Conservation (phyloP, 2,113 vertebrate species). For the Ophthalmolycus amberensis region DNA sequence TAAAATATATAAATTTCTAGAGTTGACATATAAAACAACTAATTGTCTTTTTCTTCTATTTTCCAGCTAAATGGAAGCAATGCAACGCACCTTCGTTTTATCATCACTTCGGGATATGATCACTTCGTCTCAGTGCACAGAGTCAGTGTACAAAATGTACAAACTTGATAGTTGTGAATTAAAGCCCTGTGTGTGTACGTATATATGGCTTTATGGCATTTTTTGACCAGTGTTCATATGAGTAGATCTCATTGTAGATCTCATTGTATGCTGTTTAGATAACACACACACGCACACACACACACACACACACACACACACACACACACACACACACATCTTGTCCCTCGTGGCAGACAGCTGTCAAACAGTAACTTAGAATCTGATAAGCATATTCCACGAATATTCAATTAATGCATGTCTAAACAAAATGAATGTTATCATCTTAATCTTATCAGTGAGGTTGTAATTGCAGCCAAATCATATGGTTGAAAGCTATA, state of each 20-base stretch:
- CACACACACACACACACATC: conserved; percentile 4
- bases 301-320: not conserved
- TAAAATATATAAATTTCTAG: not conserved
- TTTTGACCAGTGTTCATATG: conserved; percentile 5
- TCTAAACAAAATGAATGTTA: conserved; percentile 3
- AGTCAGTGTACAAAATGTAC: conserved; percentile 85
- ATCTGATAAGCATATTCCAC: conserved; percentile 13
- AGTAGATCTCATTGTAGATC: conserved; percentile 6
- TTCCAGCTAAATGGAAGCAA: conserved; percentile 86
- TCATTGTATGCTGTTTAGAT: not conserved
- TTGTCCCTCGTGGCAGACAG: not conserved
- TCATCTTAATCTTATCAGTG: conserved; percentile 14
- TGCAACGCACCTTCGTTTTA: conserved; percentile 90
- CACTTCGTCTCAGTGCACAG: conserved; percentile 93
- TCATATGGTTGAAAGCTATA: not conserved
- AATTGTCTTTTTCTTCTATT: conserved; percentile 27
- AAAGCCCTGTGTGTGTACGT: not conserved
- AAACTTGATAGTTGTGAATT: conserved; percentile 22
- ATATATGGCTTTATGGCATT: not conserved
- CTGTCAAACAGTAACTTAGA: not conserved
- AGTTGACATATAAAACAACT: not conserved
- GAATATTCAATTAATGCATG: conserved; percentile 24
- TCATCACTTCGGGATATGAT: conserved; percentile 91
- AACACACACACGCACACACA: not conserved
- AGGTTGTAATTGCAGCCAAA: conserved; percentile 27